Base-by-base conservation (phyloP, 2,797 vertebrate species). In the Parauchenoglanis ngamensis region DNA sequence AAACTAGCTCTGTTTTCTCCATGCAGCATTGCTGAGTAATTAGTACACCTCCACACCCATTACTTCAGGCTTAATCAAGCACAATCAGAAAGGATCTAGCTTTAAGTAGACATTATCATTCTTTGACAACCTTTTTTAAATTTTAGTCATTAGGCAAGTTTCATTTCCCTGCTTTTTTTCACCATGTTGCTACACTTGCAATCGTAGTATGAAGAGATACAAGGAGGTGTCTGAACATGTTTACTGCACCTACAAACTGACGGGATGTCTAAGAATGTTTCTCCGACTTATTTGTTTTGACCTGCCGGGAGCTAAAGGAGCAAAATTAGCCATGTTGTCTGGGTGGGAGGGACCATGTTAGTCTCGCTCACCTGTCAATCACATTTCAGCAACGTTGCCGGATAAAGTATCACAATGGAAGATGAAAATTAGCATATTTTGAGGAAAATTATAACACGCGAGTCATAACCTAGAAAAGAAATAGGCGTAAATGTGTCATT, bases 11-110 rank as follows among this genome's bases (percentile, higher is more conserved):
- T 52, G 23, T 46, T 8, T 25, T 49, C 44, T 75, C 46, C 46
- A 7, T 44, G 35, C 19, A 35, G 17, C 15, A 2, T 19, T 35
- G 31, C 31, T 70, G 67, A 87, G 78, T 57, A 83, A 85, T 88
- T 87, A 76, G 79, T 70, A 21, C 61, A 28, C 23, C 12, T 17
- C 17, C 63, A 87, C 86, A 86, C 25, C 65, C n/a, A 84, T 86
- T 57, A 56, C 83, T 80, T 83, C 57, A 57, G 31, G 25, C 76
- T 85, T 87, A 78, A 68, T 35, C 77, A 68, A 85, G 86, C 68
- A 83, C 4, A 73, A 83, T 87, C 28, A 57, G 1, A 8, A 1
- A 25, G 19, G 15, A 75, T 15, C 4, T 7, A 76, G 28, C 25
- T 44, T 72, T 40, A 46, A 72, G 5, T 40, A 70, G 68, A 21